Evolutionary conservation across 2,888 invertebrate species (phyloP), one percentile per base, ranked within the genome.

Genomic region (Beris chalybata): DNA sequence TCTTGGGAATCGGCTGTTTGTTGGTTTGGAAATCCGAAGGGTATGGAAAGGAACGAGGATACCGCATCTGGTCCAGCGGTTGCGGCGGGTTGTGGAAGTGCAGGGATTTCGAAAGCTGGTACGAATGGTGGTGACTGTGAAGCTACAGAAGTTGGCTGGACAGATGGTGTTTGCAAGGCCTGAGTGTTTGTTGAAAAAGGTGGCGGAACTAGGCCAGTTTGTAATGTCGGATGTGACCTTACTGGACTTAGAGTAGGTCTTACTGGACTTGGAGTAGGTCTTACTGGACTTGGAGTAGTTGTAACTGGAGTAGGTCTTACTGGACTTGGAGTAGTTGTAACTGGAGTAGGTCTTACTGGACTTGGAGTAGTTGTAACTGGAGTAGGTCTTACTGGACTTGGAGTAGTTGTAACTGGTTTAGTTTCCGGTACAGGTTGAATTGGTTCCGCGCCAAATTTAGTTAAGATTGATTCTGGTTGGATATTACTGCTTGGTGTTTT

Each of bases 361-460:
- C 54, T 67, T 43, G 61, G 65, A 13, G 67, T 43, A 22, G 29
- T 44, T 31, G 65, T 48, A 32, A 66, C 22, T 53, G 12, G 5
- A n/a, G n/a, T n/a, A n/a, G n/a, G 32, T 29, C 63, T 64, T 22
- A 59, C 65, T 53, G 66, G 50, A 38, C 54, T 67, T 43, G 61
- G 65, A 13, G 67, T 43, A 22, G 29, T 44, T 31, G 65, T 48
- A 32, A 66, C 22, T 53, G 12, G 5, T 65, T 58, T 30, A 22
- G 11, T 57, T 54, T 64, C 52, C 52, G 38, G 66, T 69, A 38
- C 64, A 15, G n/a, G 54, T 32, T 31, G 63, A 66, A 44, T 64
- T 64, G 13, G 55, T 69, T 56, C 65, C 65, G 12, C 64, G 67
- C 48, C 66, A 58, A 50, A 59, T 67, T n/a, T 59, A 48, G 15